Conservation (phyloP, 1,140 invertebrate species). For the Diplogasteroides magnus region DNA sequence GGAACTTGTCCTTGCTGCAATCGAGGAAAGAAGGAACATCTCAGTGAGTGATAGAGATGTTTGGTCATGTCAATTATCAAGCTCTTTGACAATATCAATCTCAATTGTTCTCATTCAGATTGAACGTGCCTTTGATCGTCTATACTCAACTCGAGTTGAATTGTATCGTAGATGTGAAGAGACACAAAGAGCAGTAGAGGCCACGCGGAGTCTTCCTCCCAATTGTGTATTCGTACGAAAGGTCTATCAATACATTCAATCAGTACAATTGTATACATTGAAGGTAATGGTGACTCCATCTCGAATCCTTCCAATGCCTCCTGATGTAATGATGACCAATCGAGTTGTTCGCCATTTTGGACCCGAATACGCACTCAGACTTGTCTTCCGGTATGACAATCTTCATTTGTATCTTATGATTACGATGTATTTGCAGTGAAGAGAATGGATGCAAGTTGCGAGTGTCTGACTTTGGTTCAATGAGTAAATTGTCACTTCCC, state of each 20-base stretch:
- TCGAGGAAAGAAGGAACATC: slow-evolving; percentile 29
- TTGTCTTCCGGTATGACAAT: slow-evolving; percentile 40
- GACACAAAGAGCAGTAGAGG: slow-evolving; percentile 9
- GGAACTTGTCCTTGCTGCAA: slow-evolving; percentile 26
- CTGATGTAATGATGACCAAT: slow-evolving; percentile 48
- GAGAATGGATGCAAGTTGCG: background rate
- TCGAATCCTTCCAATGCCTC: slow-evolving; percentile 39
- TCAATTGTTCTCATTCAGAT: background rate
- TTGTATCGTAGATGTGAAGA: background rate
- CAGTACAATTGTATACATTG: background rate
- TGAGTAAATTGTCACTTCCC: background rate
- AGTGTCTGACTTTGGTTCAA: background rate
- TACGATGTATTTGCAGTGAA: no score
- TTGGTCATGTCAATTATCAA: slow-evolving; percentile 4
- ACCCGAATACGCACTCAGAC: slow-evolving; percentile 42
- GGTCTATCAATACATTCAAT: slow-evolving; percentile 10
- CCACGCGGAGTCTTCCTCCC: slow-evolving; percentile 13
- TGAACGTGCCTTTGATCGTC: slow-evolving; percentile 4
- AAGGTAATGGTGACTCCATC: slow-evolving; percentile 43
- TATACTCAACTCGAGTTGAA: background rate
- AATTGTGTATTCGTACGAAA: slow-evolving; percentile 36
- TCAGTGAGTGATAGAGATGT: slow-evolving; percentile 1
- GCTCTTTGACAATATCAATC: background rate
- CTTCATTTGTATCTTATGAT: background rate
- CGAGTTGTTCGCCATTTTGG: slow-evolving; percentile 45